Base-by-base conservation (phyloP, 1,140 invertebrate species). In the Aphaenogaster floridana region DNA sequence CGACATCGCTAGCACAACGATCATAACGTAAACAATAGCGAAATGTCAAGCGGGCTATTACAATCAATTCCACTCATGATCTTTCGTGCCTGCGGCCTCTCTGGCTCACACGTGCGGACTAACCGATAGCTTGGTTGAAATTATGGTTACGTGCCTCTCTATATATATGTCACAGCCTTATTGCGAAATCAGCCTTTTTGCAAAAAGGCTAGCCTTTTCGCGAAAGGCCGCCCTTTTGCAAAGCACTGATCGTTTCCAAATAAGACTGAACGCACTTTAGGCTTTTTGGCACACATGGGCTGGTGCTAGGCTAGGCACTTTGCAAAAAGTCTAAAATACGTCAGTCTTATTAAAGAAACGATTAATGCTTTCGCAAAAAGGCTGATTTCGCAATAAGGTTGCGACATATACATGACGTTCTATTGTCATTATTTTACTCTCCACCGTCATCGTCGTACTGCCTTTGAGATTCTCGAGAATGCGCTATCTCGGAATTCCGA, bases 11-110 rank as follows among this genome's bases (percentile, higher is more conserved):
- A 3, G 28, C 64, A 48, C 50, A 71, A 71, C 28, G 64, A 57
- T 71, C n/a, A 50, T 69, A 45, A 45, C 15, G 59, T 69, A 69
- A 81, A 81, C 79, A 81, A 81, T 57, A 71, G 66, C 79, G 79
- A 81, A 81, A 81, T 71, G 50, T 42, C 66, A 81, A 45, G 36
- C 66, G 64, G 2, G 50, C 48, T 64, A 64, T 79, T 81, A 34
- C 52, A 71, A 81, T 81, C 66, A 71, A 71, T 81, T 81, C 9
- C 52, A 34, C 50, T 81, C 63, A 9, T 71, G 50, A 69, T 71
- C 50, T 45, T 13, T 57, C 52, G 34, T 15, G 45, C 77, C 15
- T 39, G 64, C 66, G 50, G 52, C 11, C 34, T 42, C 66, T 57
- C 21, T 8, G 45, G 36, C 57, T 69, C 39, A 57, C 39, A 48